Evolutionary conservation across 1,140 invertebrate genomes (phyloP).

Genomic region (Spodoptera litura): DNA sequence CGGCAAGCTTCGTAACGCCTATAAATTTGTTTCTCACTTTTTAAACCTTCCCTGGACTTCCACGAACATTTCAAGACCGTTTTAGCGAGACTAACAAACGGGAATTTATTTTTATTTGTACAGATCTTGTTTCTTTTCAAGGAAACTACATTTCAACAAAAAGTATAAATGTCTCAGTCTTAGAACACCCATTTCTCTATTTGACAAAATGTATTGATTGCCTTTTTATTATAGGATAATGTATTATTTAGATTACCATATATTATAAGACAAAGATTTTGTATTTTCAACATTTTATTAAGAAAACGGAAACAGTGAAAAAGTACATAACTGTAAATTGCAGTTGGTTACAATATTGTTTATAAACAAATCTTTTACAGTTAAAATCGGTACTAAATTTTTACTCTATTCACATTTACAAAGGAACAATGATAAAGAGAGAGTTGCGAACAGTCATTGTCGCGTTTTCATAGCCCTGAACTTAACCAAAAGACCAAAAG

Average conservation of each 20-base stretch:
- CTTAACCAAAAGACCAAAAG: not conserved
- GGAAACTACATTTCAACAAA: no score
- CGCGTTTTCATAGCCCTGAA: constrained; percentile 12
- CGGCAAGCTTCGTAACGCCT: no score
- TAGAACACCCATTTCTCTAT: no score
- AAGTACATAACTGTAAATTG: constrained; percentile 86
- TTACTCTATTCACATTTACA: constrained; percentile 67
- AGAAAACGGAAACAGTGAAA: constrained; percentile 86
- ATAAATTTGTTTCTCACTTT: no score
- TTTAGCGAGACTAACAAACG: no score
- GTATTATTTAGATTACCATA: not conserved
- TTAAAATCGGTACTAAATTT: constrained; percentile 69
- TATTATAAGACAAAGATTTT: constrained; percentile 51
- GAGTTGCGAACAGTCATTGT: constrained; percentile 19
- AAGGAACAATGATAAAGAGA: constrained; percentile 40
- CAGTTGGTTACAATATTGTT: constrained; percentile 82
- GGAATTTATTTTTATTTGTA: no score
- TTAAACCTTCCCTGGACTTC: no score
- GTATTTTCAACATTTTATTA: constrained; percentile 86
- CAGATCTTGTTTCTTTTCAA: no score
- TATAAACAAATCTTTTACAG: constrained; percentile 81
- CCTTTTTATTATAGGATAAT: no score
- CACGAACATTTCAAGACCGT: no score
- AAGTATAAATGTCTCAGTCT: no score
- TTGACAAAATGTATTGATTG: no score